Conservation (phyloP, 2,113 vertebrate genomes). For the Ceyx margarethae region DNA sequence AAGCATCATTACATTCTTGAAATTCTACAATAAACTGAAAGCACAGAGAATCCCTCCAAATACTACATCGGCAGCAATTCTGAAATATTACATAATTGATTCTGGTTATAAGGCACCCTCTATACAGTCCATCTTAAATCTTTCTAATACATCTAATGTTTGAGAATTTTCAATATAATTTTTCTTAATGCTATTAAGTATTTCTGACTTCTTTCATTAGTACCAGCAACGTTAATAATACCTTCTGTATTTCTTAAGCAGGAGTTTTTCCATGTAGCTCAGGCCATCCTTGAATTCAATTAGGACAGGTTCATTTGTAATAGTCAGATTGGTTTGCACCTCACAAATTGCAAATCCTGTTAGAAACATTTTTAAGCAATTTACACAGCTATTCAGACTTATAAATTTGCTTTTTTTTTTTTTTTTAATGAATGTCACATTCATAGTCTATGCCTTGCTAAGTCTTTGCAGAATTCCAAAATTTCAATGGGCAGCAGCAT, state of each 20-base stretch:
- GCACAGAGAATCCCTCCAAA: neutral
- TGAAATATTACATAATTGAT: neutral
- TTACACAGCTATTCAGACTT: neutral
- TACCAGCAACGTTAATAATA: conserved; percentile 35
- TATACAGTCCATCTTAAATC: neutral
- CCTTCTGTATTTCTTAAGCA: conserved; percentile 91
- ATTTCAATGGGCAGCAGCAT: neutral
- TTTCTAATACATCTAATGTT: neutral
- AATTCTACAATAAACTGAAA: neutral
- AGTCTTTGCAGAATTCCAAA: neutral
- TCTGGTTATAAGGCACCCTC: neutral
- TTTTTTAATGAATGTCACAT: neutral
- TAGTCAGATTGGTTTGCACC: conserved; percentile 79
- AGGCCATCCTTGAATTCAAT: conserved; percentile 83
- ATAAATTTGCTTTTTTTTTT: neutral
- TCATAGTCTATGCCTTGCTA: neutral
- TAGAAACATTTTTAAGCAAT: neutral
- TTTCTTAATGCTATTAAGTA: neutral
- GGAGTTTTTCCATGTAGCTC: conserved; percentile 89
- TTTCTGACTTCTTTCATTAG: neutral
- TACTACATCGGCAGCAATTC: neutral
- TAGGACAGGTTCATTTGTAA: conserved; percentile 63
- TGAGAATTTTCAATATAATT: neutral
- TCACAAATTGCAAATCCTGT: conserved; percentile 74
- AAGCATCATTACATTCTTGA: neutral